These are phyloP conservation scores for Eupithecia subfuscata DNA, from an alignment of 2,888 invertebrate species.

Conservation along the genomic window DNA sequence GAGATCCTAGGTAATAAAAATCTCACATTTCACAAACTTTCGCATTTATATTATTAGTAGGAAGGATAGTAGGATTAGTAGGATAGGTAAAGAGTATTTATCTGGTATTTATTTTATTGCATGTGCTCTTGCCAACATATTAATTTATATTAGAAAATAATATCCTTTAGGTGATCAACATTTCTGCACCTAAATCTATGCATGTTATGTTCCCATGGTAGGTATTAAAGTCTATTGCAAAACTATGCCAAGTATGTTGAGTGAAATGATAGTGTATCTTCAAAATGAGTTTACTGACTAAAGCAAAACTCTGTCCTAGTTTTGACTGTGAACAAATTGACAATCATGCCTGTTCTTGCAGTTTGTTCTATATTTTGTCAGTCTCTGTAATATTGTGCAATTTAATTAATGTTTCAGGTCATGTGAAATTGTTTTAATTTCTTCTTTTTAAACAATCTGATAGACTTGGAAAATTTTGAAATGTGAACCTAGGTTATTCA, in stretches of 20 bases:
- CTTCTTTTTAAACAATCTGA: neutral
- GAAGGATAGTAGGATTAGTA: too few relatives aligned
- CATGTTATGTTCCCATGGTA: neutral
- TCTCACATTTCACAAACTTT: too few relatives aligned
- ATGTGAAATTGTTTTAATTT: neutral
- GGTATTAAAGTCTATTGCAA: neutral
- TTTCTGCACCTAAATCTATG: neutral
- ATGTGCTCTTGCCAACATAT: neutral
- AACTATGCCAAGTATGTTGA: conserved; percentile 10
- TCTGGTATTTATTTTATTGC: neutral
- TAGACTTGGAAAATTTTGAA: too few relatives aligned
- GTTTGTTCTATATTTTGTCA: neutral
- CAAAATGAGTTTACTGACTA: neutral
- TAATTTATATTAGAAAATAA: too few relatives aligned
- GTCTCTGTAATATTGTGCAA: conserved; percentile 7
- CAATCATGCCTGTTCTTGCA: neutral
- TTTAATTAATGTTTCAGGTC: neutral
- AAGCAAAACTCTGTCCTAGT: conserved; percentile 6
- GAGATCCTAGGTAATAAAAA: too few relatives aligned
- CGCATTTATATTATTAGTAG: too few relatives aligned
- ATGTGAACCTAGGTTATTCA: too few relatives aligned
- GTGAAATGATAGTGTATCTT: conserved; percentile 5
- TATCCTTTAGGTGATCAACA: neutral
- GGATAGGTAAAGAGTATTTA: neutral
- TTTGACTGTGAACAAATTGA: conserved; percentile 6